Base-by-base conservation (phyloP, 2,113 vertebrate species). In the Gila orcuttii region DNA sequence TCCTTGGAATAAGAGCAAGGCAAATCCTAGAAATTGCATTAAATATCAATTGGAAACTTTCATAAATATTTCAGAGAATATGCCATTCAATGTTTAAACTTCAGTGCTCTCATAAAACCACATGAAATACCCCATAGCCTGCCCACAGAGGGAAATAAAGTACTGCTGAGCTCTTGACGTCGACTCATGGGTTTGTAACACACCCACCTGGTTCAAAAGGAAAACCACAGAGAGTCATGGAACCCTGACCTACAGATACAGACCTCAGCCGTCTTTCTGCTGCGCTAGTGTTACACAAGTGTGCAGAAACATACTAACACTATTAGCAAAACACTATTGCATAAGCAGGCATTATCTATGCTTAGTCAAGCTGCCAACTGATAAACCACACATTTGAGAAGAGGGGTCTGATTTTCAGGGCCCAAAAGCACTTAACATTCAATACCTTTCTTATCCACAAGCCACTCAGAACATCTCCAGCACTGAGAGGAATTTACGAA, bases 371-470 rank as follows among this genome's bases (percentile, higher is more conserved):
- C 50, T 25, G 57, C 33, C 82, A 83, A 73, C 68, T 73, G 66
- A 83, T 71, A 82, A 82, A 83, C 28, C 80, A 66, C n/a, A 88
- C 57, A 59, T 83, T 36, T 73, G 50, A 84, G 59, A 36, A 77
- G 69, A 57, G 45, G 42, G 66, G 85, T 31, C 45, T 39, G 59
- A 68, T 74, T 69, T 28, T 25, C n/a, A 42, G 36, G 79, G 4
- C 64, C 59, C 36, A n/a, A 80, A 88, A 60, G 75, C 69, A 50
- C 64, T 62, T 7, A 80, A 50, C 3, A 36, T 68, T 66, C n/a
- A 77, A 77, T 75, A 68, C 28, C 33, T 79, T 62, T 15, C 33
- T 39, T 75, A 42, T 69, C 6, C 23, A 17, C 47, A 36, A 45
- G 64, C 39, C 77, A 69, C 28, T 57, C 82, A 83, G 39, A 86